Conservation (phyloP, 2,797 vertebrate species). For the Vespertilio murinus region DNA sequence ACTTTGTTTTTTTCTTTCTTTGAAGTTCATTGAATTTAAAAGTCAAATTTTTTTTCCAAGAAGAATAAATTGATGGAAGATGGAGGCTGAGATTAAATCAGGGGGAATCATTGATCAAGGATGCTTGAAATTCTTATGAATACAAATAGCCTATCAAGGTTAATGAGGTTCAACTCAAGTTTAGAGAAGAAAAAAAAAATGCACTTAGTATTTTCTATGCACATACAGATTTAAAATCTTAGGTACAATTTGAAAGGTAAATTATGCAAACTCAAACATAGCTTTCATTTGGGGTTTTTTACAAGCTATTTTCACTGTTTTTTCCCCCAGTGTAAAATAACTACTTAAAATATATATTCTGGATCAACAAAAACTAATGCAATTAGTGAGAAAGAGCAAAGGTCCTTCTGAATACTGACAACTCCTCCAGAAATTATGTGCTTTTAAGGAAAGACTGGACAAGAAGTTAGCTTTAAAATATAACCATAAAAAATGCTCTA, state of each 20-base stretch:
- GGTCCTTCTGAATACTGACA: not conserved
- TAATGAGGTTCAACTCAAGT: conserved; percentile 78
- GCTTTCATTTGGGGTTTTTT: conserved; percentile 39
- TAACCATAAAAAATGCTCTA: not conserved
- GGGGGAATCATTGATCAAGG: conserved; percentile 66
- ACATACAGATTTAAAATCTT: conserved; percentile 65
- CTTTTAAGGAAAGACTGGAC: conserved; percentile 31
- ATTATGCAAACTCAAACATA: conserved; percentile 61
- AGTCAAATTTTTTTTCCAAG: conserved; percentile 72
- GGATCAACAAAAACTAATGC: conserved; percentile 22
- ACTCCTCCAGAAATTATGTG: not conserved
- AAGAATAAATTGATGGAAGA: conserved; percentile 72
- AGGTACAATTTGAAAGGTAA: conserved; percentile 70
- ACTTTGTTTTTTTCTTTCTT: conserved; percentile 49
- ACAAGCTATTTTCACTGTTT: conserved; percentile 21
- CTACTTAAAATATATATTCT: conserved; percentile 49
- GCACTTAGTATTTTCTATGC: conserved; percentile 62
- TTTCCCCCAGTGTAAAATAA: conserved; percentile 51
- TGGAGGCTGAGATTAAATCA: conserved; percentile 74
- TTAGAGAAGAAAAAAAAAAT: conserved; percentile 63
- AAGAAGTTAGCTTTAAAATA: conserved; percentile 41
- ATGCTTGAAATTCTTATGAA: conserved; percentile 74
- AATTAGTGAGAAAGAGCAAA: conserved; percentile 47
- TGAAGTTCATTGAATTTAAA: conserved; percentile 74
- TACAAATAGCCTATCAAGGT: conserved; percentile 79